phyloP scores from a whole-genome alignment of 2,113 vertebrate genomes.

The Nicator chloris region DNA sequence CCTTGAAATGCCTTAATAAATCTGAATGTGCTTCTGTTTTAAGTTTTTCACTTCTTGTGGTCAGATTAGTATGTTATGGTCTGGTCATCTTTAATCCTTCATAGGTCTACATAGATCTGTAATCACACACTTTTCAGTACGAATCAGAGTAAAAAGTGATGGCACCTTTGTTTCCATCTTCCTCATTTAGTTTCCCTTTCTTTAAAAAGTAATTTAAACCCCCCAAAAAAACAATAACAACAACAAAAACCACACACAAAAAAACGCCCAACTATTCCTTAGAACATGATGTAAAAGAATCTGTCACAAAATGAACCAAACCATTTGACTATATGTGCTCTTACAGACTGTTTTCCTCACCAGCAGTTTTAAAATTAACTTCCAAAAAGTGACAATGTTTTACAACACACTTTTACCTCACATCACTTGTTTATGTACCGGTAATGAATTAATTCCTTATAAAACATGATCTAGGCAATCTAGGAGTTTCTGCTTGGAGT shows the following conservation, averaged over 20 bases:
- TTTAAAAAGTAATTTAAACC: background rate
- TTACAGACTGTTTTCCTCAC: background rate
- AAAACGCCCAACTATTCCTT: background rate
- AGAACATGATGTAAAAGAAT: background rate
- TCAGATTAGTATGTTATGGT: background rate
- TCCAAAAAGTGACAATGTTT: background rate
- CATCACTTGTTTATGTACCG: background rate
- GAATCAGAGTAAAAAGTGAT: background rate
- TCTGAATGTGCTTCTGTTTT: background rate
- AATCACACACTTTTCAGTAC: background rate
- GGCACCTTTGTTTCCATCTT: background rate
- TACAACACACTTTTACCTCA: background rate
- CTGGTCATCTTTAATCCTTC: background rate
- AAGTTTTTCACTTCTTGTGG: background rate
- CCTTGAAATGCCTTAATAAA: slow-evolving; percentile 9
- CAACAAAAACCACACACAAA: background rate
- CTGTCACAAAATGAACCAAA: background rate
- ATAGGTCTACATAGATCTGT: background rate
- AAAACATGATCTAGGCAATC: background rate
- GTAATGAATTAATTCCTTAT: background rate
- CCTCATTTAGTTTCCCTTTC: background rate
- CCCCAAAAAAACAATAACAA: background rate
- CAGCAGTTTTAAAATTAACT: background rate
- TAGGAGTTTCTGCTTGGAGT: background rate
- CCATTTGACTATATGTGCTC: background rate